Percentiles rank a stretch among this genome's conserved stretches.
Conservation (phyloP, 1,140 invertebrate genomes). For the Papilio polytes region DNA sequence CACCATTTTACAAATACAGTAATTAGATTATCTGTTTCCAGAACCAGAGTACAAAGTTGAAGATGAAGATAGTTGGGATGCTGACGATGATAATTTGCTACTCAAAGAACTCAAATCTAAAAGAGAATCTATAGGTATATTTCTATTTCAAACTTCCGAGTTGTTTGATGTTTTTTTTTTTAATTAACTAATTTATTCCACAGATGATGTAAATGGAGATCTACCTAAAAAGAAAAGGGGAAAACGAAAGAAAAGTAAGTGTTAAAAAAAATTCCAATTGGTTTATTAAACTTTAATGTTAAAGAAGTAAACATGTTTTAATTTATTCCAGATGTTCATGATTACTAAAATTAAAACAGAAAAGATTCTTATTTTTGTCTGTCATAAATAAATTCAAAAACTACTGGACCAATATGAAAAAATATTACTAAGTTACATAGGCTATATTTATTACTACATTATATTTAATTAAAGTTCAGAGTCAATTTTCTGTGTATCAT, state of each 20-base stretch:
- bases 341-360: not conserved
- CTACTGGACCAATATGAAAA: no score
- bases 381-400: no score
- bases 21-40: constrained; percentile 13
- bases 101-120: constrained; percentile 56
- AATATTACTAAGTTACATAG: no score
- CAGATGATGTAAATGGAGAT: constrained; percentile 50
- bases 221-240: constrained; percentile 64
- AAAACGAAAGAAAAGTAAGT: constrained; percentile 66
- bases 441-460: no score
- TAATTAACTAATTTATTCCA: constrained; percentile 33
- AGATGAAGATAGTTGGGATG: constrained; percentile 50
- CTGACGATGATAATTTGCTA: constrained; percentile 64
- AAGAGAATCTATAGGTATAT: constrained; percentile 45
- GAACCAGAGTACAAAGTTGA: constrained; percentile 45
- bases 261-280: not conserved
- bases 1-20: not conserved
- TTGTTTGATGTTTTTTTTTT: not conserved
- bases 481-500: no score
- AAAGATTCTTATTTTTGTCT: no score
- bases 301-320: no score
- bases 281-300: not conserved
- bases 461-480: no score
- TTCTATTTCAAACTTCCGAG: no score
- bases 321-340: no score